A percentile compares a stretch with the other conserved stretches of the same genome.
These are phyloP conservation scores for Aphelenchoides avenae DNA, from an alignment of 1,140 invertebrate species.

Conservation along the genomic window DNA sequence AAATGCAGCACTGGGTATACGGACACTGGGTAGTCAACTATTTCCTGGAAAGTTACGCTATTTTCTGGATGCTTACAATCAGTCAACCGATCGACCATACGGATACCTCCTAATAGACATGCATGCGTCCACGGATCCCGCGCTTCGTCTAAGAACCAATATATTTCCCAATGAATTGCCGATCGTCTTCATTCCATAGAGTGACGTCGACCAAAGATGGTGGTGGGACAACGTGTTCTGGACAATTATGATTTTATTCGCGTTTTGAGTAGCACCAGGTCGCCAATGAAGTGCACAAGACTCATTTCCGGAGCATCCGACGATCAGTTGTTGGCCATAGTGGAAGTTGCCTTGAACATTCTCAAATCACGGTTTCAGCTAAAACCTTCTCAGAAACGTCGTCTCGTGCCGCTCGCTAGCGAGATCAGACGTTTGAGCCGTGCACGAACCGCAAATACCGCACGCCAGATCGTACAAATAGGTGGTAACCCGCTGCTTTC, in stretches of 20 bases:
- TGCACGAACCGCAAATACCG: not conserved
- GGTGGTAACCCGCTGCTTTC: not conserved
- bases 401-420: not conserved
- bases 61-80: constrained; percentile 7
- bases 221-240: constrained; percentile 4
- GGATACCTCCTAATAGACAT: constrained; percentile 9
- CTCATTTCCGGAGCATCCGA: not conserved
- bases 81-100: constrained; percentile 4
- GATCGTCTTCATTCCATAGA: constrained; percentile 18
- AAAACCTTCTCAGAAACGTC: no score
- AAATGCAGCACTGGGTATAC: constrained; percentile 1
- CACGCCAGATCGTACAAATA: no score
- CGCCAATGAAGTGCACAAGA: not conserved
- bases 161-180: constrained; percentile 15
- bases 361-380: no score
- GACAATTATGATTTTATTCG: constrained; percentile 12
- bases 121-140: constrained; percentile 7
- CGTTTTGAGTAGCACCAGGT: not conserved
- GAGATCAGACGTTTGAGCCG: not conserved
- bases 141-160: constrained; percentile 4
- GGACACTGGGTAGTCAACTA: constrained; percentile 8
- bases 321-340: constrained; percentile 6
- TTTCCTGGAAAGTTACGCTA: constrained; percentile 6
- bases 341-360: constrained; percentile 3
- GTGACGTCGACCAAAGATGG: no score